Percentiles rank a stretch among this genome's conserved stretches.
phyloP scores from a whole-genome alignment of 2,888 invertebrate genomes.

The Stictocephala bisonia region DNA sequence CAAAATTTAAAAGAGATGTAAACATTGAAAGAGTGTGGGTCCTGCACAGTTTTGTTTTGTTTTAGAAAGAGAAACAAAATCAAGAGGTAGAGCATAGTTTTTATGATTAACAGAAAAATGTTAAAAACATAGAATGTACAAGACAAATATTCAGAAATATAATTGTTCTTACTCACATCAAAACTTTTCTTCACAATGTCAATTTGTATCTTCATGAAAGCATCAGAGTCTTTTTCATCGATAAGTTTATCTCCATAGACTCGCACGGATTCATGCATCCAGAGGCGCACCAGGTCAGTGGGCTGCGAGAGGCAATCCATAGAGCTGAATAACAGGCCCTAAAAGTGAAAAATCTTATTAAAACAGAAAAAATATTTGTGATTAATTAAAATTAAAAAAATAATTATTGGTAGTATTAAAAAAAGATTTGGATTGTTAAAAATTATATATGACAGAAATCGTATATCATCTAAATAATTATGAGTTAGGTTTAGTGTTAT shows the following conservation, averaged over 20 bases:
- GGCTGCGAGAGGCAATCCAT: slow-evolving; percentile 86
- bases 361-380: too few relatives aligned
- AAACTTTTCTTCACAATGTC: slow-evolving; percentile 94
- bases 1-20: too few relatives aligned
- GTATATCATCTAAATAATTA: too few relatives aligned
- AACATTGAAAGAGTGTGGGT: too few relatives aligned
- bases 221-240: slow-evolving; percentile 93
- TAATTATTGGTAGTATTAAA: too few relatives aligned
- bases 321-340: slow-evolving; percentile 92
- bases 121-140: neutral
- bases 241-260: slow-evolving; percentile 95
- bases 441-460: too few relatives aligned
- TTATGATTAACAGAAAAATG: neutral
- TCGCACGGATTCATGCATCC: slow-evolving; percentile 93
- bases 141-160: neutral
- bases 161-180: slow-evolving; percentile 73
- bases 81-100: neutral
- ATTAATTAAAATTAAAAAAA: too few relatives aligned
- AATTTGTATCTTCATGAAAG: slow-evolving; percentile 86
- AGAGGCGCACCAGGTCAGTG: slow-evolving; percentile 87
- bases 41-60: too few relatives aligned
- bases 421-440: too few relatives aligned
- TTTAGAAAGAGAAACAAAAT: neutral
- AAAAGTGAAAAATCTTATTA: slow-evolving; percentile 58
- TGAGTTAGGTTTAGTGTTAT: too few relatives aligned